These are phyloP conservation scores for Amblyjoppa proteus DNA, from an alignment of 2,888 invertebrate genomes.

Conservation along the genomic window DNA sequence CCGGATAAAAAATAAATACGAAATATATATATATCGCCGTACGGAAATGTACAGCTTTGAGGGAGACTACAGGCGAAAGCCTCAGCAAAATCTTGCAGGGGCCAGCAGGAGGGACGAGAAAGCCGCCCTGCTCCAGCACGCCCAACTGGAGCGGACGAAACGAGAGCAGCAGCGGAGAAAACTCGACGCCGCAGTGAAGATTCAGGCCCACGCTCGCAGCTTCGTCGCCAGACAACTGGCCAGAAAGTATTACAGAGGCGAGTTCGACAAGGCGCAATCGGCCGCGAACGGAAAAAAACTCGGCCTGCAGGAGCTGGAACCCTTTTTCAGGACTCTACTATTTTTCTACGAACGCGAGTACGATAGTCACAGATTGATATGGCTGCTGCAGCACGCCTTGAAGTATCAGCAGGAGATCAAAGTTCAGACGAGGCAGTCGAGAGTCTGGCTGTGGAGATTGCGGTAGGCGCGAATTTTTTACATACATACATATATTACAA, in stretches of 20 bases:
- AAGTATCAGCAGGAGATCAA: constrained; percentile 83
- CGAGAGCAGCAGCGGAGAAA: constrained; percentile 93
- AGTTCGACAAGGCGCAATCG: constrained; percentile 89
- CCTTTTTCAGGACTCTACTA: constrained; percentile 89
- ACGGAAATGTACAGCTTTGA: constrained; percentile 91
- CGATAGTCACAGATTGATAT: constrained; percentile 89
- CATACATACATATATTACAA: neutral
- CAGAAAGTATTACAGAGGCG: constrained; percentile 88
- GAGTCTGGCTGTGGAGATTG: constrained; percentile 85
- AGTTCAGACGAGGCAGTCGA: constrained; percentile 78
- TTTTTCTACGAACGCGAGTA: constrained; percentile 91
- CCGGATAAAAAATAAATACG: constrained; percentile 5
- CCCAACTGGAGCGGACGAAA: constrained; percentile 94
- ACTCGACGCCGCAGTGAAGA: constrained; percentile 91
- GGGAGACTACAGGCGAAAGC: constrained; percentile 94
- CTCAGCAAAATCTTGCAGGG: constrained; percentile 95
- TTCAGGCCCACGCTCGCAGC: constrained; percentile 93
- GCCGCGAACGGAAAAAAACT: constrained; percentile 84
- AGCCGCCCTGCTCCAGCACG: constrained; percentile 91
- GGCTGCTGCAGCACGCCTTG: constrained; percentile 84
- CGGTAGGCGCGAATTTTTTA: constrained; percentile 71
- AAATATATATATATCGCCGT: neutral
- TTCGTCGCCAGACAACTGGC: constrained; percentile 90
- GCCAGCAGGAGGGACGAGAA: constrained; percentile 91
- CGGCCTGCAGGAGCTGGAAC: constrained; percentile 85